Evolutionary conservation across 2,888 invertebrate genomes (phyloP).

Genomic region (Drosophila fungiperda): DNA sequence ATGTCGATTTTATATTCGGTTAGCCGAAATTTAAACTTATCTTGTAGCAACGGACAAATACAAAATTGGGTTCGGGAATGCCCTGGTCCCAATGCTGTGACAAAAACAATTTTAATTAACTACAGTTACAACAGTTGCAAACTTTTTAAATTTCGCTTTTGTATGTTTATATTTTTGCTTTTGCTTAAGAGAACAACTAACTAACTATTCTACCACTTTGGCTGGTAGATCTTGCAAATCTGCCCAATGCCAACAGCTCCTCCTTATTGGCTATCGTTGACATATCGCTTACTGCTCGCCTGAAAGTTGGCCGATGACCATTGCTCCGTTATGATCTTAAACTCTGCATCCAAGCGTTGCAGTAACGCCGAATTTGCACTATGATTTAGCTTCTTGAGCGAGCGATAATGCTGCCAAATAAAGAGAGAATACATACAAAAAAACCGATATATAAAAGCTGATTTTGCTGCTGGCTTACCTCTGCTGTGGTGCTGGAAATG

Average conservation of each 20-base stretch:
- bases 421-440: background rate
- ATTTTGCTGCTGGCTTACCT: constrained; percentile 86
- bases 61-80: background rate
- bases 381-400: constrained; percentile 59
- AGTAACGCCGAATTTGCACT: constrained; percentile 65
- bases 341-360: constrained; percentile 80
- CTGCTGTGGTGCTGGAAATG: constrained; percentile 90
- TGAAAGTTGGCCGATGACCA: constrained; percentile 82
- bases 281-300: constrained; percentile 82
- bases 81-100: background rate
- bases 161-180: background rate
- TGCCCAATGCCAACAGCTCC: constrained; percentile 1
- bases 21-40: background rate
- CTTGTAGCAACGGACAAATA: background rate
- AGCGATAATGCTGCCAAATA: constrained; percentile 74
- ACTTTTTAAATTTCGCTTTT: background rate
- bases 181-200: constrained; percentile 4
- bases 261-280: constrained; percentile 51
- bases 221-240: constrained; percentile 11
- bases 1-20: background rate
- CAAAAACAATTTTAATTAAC: background rate
- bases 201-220: constrained; percentile 32
- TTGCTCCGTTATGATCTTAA: constrained; percentile 81
- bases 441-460: background rate
- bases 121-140: background rate